phyloP scores from a whole-genome alignment of 2,113 vertebrate genomes.

The Cyphomyrus plagiostoma region DNA sequence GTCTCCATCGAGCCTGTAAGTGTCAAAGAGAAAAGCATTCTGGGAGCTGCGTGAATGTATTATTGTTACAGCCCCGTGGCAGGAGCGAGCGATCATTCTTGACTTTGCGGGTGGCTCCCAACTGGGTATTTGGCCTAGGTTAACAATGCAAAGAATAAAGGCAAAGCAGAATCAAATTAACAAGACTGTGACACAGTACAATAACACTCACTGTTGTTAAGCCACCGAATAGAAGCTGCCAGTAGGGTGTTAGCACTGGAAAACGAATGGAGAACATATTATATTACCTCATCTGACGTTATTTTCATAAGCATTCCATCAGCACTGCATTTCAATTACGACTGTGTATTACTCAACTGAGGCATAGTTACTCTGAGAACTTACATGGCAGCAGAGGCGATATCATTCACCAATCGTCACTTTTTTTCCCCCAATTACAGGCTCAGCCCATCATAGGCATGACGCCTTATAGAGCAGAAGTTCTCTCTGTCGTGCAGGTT shows the following conservation, averaged over 20 bases:
- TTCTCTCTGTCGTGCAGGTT: neutral
- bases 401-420: neutral
- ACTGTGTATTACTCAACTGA: neutral
- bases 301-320: neutral
- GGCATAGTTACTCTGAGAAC: neutral
- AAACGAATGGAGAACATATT: neutral
- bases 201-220: constrained; percentile 1
- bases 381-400: neutral
- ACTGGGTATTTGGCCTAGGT: constrained; percentile 4
- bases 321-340: neutral
- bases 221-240: neutral
- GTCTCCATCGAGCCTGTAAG: neutral
- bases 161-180: neutral
- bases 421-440: neutral
- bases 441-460: neutral
- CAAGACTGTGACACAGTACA: neutral
- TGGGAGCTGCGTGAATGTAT: constrained; percentile 40
- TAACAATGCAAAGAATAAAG: constrained; percentile 23
- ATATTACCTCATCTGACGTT: neutral
- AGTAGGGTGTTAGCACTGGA: constrained; percentile 1
- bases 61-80: constrained; percentile 52
- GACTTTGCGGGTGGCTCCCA: constrained; percentile 9
- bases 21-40: neutral
- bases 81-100: constrained; percentile 34
- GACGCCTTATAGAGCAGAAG: neutral